These are phyloP conservation scores for Meandrina meandrites DNA, from an alignment of 92 coral and sea anemone species.

Conservation along the genomic window DNA sequence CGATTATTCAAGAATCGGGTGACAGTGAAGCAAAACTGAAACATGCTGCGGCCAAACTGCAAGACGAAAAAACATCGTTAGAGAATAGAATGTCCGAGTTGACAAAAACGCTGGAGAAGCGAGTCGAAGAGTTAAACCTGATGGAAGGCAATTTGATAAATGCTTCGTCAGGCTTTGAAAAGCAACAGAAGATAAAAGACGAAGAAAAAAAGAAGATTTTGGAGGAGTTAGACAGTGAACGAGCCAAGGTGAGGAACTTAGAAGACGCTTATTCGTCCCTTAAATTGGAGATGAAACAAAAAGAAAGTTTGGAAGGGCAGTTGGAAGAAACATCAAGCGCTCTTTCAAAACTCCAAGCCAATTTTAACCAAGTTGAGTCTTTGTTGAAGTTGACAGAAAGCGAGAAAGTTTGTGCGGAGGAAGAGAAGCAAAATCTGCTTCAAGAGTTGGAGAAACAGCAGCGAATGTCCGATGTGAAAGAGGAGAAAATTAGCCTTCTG, in stretches of 20 bases:
- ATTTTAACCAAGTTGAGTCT: neutral
- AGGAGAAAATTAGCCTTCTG: slow-evolving; percentile 25
- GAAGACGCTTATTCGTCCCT: neutral
- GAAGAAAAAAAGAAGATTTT: slow-evolving; percentile 6
- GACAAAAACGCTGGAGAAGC: slow-evolving; percentile 14
- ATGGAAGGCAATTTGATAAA: slow-evolving; percentile 18
- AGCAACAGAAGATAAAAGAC: slow-evolving; percentile 6
- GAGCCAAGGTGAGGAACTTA: neutral
- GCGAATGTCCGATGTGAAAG: slow-evolving; percentile 16
- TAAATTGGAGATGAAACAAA: neutral
- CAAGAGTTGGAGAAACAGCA: slow-evolving; percentile 28
- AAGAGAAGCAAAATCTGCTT: slow-evolving; percentile 17
- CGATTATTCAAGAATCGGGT: slow-evolving; percentile 27
- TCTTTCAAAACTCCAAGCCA: slow-evolving; percentile 14
- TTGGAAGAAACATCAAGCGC: slow-evolving; percentile 5
- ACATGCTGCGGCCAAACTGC: neutral
- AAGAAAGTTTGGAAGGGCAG: neutral
- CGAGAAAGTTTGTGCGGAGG: slow-evolving; percentile 3
- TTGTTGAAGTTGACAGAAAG: slow-evolving; percentile 6
- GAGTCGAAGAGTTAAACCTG: slow-evolving; percentile 2
- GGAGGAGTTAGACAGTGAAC: slow-evolving; percentile 1
- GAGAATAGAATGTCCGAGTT: slow-evolving; percentile 19
- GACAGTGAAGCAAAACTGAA: slow-evolving; percentile 35
- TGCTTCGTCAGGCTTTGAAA: slow-evolving; percentile 4
- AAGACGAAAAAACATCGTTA: slow-evolving; percentile 2